Percentiles rank a stretch among this genome's conserved stretches.
Evolutionary conservation across 37 sponge, comb jelly and placozoan species (phyloP).

Genomic region (Beroe ovata): DNA sequence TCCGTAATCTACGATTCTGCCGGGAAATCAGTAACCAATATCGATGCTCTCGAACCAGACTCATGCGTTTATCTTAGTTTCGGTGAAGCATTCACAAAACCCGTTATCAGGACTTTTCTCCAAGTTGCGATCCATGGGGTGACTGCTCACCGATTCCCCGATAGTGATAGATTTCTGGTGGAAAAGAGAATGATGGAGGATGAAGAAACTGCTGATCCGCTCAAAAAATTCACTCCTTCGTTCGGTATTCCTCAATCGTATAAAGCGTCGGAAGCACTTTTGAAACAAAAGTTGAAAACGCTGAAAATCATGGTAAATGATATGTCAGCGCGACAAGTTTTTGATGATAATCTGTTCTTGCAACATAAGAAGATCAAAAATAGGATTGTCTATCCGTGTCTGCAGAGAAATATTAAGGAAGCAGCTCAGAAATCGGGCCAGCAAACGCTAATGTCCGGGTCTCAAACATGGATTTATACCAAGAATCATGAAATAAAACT

Average conservation of each 20-base stretch:
- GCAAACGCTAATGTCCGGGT: neutral
- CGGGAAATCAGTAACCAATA: neutral
- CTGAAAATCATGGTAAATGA: neutral
- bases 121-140: neutral
- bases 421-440: neutral
- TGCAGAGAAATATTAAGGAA: neutral
- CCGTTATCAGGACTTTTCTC: neutral
- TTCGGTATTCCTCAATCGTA: neutral
- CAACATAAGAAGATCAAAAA: neutral
- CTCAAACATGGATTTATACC: slow-evolving; percentile 17
- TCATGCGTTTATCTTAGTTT: neutral
- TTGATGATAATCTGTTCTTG: neutral
- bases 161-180: neutral
- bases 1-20: neutral
- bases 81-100: slow-evolving; percentile 31
- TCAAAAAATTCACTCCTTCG: neutral
- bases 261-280: neutral
- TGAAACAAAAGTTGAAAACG: neutral
- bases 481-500: slow-evolving; percentile 5
- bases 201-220: slow-evolving; percentile 20
- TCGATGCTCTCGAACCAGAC: neutral
- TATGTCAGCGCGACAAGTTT: neutral
- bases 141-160: slow-evolving; percentile 30
- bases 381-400: neutral
- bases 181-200: neutral